These are phyloP conservation scores for Typhlichthys eigenmanni DNA, from an alignment of 2,797 vertebrate genomes.

Conservation along the genomic window DNA sequence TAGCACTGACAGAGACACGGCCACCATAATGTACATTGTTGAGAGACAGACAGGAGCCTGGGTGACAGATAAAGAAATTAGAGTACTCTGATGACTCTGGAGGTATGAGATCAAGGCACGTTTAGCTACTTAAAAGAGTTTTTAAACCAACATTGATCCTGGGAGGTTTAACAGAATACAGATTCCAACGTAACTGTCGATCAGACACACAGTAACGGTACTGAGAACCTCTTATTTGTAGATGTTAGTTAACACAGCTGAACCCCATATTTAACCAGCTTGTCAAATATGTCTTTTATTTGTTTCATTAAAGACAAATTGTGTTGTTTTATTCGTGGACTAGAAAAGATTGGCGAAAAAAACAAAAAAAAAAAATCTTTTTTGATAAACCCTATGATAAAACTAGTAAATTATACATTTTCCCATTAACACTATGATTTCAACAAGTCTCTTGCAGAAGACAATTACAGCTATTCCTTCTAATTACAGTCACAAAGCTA, in stretches of 20 bases:
- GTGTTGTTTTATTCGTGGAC: too few species aligned
- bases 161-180: not conserved
- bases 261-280: too few species aligned
- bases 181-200: not conserved
- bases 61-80: not conserved
- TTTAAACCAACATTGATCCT: slow-evolving; percentile 7
- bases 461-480: not conserved
- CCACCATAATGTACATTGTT: slow-evolving; percentile 39
- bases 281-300: too few species aligned
- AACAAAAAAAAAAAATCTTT: slow-evolving; percentile 5
- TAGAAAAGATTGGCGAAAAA: not conserved
- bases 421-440: too few species aligned
- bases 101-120: slow-evolving; percentile 4
- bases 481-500: slow-evolving; percentile 1
- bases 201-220: not conserved
- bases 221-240: not conserved
- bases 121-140: slow-evolving; percentile 1
- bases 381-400: too few species aligned
- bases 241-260: too few species aligned
- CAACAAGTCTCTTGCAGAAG: not conserved
- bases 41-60: slow-evolving; percentile 11
- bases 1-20: slow-evolving; percentile 31
- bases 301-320: too few species aligned
- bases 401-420: too few species aligned
- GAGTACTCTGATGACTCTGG: slow-evolving; percentile 10